Evolutionary conservation across 2,888 invertebrate genomes (phyloP).

Genomic region (Spodoptera exigua): DNA sequence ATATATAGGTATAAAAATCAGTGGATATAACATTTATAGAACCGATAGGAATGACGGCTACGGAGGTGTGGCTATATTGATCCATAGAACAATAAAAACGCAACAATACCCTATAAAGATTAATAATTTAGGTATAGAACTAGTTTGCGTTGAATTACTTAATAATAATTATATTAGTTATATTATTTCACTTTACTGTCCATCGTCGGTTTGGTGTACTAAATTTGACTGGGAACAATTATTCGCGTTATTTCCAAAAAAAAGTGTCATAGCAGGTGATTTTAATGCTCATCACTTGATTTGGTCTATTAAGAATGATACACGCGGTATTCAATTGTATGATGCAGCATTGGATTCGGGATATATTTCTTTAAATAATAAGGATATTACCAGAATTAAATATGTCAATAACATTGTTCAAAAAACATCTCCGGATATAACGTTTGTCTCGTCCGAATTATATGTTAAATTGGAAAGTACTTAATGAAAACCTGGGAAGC

Average conservation of each 20-base stretch:
- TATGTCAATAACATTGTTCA: slow-evolving; percentile 1
- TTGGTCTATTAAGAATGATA: too few species aligned
- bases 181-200: neutral
- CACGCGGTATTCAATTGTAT: too few species aligned
- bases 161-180: slow-evolving; percentile 1
- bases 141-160: slow-evolving; percentile 1
- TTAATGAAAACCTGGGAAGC: slow-evolving; percentile 11
- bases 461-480: slow-evolving; percentile 8
- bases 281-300: too few species aligned
- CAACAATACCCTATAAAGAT: neutral
- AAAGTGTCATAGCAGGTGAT: too few species aligned
- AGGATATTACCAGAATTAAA: too few species aligned
- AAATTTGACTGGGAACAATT: neutral
- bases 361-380: too few species aligned
- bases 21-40: neutral
- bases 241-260: too few species aligned
- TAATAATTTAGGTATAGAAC: slow-evolving; percentile 6
- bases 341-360: too few species aligned
- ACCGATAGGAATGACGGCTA: neutral
- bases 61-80: slow-evolving; percentile 2
- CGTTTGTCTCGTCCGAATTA: slow-evolving; percentile 14
- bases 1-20: neutral
- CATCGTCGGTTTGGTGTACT: neutral
- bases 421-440: slow-evolving; percentile 13
- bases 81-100: neutral